Evolutionary conservation across 1,140 invertebrate species (phyloP).

Genomic region (Sarcophaga bullata): DNA sequence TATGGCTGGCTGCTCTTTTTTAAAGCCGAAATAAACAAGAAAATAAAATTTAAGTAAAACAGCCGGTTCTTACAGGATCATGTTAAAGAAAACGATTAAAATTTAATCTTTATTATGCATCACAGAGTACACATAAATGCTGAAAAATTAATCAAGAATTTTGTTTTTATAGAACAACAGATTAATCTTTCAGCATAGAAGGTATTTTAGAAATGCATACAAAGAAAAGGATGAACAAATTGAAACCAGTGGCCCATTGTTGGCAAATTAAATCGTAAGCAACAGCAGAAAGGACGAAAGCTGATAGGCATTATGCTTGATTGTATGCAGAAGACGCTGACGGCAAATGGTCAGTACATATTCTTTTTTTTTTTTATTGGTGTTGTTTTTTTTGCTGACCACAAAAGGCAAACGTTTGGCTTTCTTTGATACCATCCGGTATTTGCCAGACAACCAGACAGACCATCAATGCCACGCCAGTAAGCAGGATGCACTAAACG

Average conservation of each 20-base stretch:
- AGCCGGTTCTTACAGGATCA: neutral
- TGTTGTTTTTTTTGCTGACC: neutral
- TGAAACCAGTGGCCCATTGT: neutral
- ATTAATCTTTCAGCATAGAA: neutral
- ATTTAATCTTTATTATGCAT: neutral
- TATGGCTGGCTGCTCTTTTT: neutral
- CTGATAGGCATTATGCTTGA: neutral
- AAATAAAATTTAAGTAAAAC: neutral
- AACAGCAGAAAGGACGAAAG: neutral
- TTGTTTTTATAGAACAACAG: neutral
- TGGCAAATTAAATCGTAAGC: conserved; percentile 14
- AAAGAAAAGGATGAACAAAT: neutral
- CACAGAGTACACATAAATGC: neutral
- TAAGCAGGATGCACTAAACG: neutral
- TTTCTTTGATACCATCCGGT: neutral
- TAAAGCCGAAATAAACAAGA: neutral
- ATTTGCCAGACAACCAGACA: neutral
- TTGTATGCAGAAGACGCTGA: neutral
- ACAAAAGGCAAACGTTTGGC: neutral
- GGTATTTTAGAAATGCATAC: no score
- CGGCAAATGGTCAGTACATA: neutral
- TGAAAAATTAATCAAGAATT: neutral
- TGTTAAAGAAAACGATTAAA: neutral
- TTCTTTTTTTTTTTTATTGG: neutral
- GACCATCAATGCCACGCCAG: neutral